Percentiles rank a stretch among this genome's conserved stretches.
phyloP scores from a whole-genome alignment of 2,797 vertebrate species.

The Adelosebastes latens region DNA sequence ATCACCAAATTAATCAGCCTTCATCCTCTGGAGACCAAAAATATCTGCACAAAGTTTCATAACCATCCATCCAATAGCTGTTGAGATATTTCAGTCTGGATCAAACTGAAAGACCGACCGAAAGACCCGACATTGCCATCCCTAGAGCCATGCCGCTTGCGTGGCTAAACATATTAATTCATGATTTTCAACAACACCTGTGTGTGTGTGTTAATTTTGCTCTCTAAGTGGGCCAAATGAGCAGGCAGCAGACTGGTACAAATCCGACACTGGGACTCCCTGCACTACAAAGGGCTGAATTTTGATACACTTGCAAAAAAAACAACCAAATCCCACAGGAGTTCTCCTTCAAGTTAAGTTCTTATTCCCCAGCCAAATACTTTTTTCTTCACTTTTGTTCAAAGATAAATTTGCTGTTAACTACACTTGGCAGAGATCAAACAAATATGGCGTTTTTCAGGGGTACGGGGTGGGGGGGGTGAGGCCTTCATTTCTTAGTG shows the following conservation, averaged over 20 bases:
- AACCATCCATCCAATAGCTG: neutral
- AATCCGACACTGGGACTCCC: constrained; percentile 47
- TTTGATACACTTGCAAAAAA: constrained; percentile 45
- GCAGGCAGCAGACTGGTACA: constrained; percentile 37
- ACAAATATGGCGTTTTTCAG: constrained; percentile 22
- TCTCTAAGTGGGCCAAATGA: constrained; percentile 44
- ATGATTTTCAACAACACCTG: neutral
- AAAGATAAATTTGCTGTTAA: constrained; percentile 54
- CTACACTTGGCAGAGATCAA: constrained; percentile 49
- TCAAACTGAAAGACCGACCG: neutral
- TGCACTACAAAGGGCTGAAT: constrained; percentile 55
- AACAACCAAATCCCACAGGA: constrained; percentile 49
- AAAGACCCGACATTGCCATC: neutral
- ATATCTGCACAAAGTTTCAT: neutral
- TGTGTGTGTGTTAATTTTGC: constrained; percentile 24
- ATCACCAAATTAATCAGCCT: neutral
- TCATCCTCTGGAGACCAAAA: neutral
- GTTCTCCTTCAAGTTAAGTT: constrained; percentile 51
- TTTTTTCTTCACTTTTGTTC: constrained; percentile 45
- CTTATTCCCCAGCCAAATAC: constrained; percentile 44
- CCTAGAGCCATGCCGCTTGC: neutral
- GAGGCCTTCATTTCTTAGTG: constrained; percentile 19
- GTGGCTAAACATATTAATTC: neutral
- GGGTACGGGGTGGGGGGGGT: neutral
- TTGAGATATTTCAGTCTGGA: neutral